Evolutionary conservation across 1,140 invertebrate species (phyloP), one percentile per base, ranked within the genome.

Genomic region (Papilio polytes): DNA sequence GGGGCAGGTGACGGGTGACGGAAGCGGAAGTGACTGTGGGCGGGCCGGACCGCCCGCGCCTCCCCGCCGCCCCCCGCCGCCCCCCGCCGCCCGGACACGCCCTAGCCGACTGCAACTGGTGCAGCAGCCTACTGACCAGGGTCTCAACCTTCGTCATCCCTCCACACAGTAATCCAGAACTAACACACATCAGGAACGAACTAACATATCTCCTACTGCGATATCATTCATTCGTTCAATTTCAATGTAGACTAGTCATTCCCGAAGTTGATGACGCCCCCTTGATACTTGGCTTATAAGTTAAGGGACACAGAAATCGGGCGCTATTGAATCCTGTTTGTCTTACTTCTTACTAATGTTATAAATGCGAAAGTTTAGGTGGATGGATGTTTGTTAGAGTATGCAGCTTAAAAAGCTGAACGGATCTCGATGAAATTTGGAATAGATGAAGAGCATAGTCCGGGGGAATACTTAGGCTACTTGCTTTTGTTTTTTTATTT

Each of bases 11-110:
- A 78, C 83, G 83, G 81, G 80, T 87, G 84, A 87, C 91, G 92
- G 91, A 94, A 91, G 90, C 91, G 92, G 93, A 94, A 93, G 91
- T 90, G 85, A 89, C 86, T 83, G 93, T 93, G 91, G 93, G 93
- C 93, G 93, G 90, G 86, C 87, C 93, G 91, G 88, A 89, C 91
- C 87, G 89, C 86, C 88, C 85, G 88, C 83, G 86, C 90, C 89
- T 88, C 88, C 88, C 92, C 36, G 6, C 36, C 90, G 90, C 92
- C 86, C 87, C 86, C 81, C 59, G 56, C 56, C 56, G n/a, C 81
- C 79, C 87, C 86, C 87, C 87, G 92, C 59, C 20, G 81, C 80
- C 87, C 86, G 87, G 92, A 92, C 92, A 92, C 92, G 92, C 92
- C 92, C 92, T 94, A 88, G 87, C 84, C 88, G 22, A 86, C 85